Evolutionary conservation across 2,888 invertebrate genomes (phyloP), one percentile per base, ranked within the genome.

Genomic region (Tetranychus truncatus): DNA sequence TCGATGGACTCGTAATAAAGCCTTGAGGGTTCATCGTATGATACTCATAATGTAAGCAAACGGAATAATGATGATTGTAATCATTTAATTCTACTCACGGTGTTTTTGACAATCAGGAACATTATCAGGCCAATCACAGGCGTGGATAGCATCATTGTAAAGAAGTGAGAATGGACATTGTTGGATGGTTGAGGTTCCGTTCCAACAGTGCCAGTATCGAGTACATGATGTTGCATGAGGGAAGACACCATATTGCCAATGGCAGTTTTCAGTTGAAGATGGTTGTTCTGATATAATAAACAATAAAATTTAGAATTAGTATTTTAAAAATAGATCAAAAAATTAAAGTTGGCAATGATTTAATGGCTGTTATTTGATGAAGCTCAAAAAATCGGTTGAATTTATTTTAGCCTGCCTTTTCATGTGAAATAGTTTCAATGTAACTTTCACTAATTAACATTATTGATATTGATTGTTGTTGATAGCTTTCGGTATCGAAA

Each of bases 181-280:
- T 83, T 93, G 92, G 81, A 93, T 92, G 0, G 91, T 92, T 15
- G 92, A 90, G 0, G 93, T 93, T 20, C 92, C 92, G 83, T 93
- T 93, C 93, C 92, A 93, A 83, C 93, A 93, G 0, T 92, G 92
- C 92, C 92, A 93, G 83, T 92, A 93, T 73, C 92, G 86, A 6
- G 92, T 93, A 85, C 93, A 93, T 1, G 91, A 92, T 0, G 92
- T 92, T 85, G 92, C 92, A 83, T 93, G 93, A 0, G 92, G 92
- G 84, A 92, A 92, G 82, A 93, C 92, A 72, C 93, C 93, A 83
- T 92, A 93, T 79, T 92, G 84, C 92, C 92, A 93, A 82, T 91
- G 92, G 81, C 93, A 93, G 81, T 92, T 92, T 80, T 92, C 92
- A 1, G 88, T 88, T 74, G 89, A 87, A 78, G 91, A 88, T 66